These are phyloP conservation scores for Calycopis cecrops DNA, from an alignment of 1,140 invertebrate species.

Conservation along the genomic window DNA sequence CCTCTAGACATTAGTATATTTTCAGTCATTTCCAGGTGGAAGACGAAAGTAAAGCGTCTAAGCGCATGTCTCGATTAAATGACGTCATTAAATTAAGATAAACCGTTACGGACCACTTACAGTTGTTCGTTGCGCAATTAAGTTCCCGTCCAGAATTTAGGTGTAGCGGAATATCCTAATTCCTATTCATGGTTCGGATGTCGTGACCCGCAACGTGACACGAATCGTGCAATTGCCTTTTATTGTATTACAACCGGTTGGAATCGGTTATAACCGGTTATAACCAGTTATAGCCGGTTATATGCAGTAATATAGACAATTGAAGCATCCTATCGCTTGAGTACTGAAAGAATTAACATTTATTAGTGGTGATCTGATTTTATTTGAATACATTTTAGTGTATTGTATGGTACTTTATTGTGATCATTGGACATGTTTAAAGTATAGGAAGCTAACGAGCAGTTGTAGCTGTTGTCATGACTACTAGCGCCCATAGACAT, in stretches of 20 bases:
- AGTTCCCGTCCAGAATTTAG: constrained; percentile 24
- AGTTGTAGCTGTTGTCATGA: too few species aligned
- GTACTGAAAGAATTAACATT: too few species aligned
- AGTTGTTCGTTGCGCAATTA: constrained; percentile 22
- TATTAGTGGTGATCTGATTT: too few species aligned
- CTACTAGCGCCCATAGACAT: too few species aligned
- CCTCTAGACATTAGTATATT: too few species aligned
- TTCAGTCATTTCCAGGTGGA: too few species aligned
- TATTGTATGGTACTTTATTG: too few species aligned
- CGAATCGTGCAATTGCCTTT: constrained; percentile 44
- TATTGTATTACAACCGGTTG: constrained; percentile 41
- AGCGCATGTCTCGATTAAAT: neutral
- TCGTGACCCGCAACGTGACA: constrained; percentile 34
- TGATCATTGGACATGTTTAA: too few species aligned
- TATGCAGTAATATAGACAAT: neutral
- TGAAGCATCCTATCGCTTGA: too few species aligned
- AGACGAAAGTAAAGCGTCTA: too few species aligned
- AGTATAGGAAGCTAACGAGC: too few species aligned
- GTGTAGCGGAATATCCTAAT: constrained; percentile 32
- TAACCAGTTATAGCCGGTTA: constrained; percentile 26
- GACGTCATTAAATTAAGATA: neutral
- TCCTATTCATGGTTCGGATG: constrained; percentile 19
- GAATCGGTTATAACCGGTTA: constrained; percentile 34
- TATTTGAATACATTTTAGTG: too few species aligned
- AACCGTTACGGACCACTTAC: constrained; percentile 2